A percentile compares a stretch with the other conserved stretches of the same genome.
phyloP scores from a whole-genome alignment of 2,888 invertebrate genomes.

The Trypoxylon attenuatum region DNA sequence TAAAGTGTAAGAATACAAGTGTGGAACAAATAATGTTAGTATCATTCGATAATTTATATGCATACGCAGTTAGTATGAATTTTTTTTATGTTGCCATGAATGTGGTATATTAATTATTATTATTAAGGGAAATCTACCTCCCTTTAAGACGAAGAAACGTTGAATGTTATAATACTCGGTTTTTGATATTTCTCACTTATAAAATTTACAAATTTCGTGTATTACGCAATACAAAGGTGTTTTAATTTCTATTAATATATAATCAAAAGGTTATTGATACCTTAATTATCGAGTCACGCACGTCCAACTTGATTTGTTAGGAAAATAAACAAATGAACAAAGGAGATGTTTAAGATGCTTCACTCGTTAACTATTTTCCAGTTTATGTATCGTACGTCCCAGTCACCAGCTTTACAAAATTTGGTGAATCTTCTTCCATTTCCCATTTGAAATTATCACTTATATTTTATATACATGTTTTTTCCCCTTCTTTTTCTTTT shows the following conservation, averaged over 20 bases:
- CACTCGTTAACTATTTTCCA: too few relatives aligned
- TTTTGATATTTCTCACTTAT: conserved; percentile 42
- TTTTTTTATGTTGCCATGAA: conserved; percentile 61
- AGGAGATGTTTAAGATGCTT: too few relatives aligned
- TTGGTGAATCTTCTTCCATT: too few relatives aligned
- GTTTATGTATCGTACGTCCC: too few relatives aligned
- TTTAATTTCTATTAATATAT: too few relatives aligned
- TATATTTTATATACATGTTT: not conserved
- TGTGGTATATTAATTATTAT: conserved; percentile 27
- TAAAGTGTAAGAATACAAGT: conserved; percentile 32
- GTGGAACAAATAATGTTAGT: conserved; percentile 28
- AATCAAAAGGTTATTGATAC: too few relatives aligned
- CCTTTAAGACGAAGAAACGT: conserved; percentile 43
- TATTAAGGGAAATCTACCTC: conserved; percentile 19
- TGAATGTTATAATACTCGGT: conserved; percentile 60
- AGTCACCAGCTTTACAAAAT: too few relatives aligned
- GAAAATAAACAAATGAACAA: too few relatives aligned
- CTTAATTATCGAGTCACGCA: too few relatives aligned
- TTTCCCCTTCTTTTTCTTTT: not conserved
- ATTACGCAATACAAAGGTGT: conserved; percentile 23
- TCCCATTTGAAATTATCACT: not conserved
- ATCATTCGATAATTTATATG: too few relatives aligned
- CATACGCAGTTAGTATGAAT: too few relatives aligned
- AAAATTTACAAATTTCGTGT: conserved; percentile 24
- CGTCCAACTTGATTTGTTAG: too few relatives aligned